Base-by-base conservation (phyloP, 92 coral and sea anemone species). In the Phenganax stokvisi region DNA sequence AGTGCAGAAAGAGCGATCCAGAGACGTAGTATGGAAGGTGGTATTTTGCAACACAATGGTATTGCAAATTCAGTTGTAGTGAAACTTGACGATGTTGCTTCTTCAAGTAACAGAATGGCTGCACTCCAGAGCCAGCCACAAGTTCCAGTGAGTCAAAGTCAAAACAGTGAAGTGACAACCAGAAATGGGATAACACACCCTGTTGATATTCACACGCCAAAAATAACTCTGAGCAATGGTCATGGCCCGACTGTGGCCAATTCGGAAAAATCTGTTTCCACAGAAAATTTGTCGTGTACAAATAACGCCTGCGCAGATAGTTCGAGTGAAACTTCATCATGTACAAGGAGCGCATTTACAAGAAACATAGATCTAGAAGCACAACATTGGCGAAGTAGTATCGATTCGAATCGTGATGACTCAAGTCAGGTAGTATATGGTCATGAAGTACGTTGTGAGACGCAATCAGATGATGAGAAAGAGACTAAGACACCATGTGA, bases 141-240 rank as follows among this genome's bases (percentile, higher is more conserved):
- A 16, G 61, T 75, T 54, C 20, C 53, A 51, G 57, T 75, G 47
- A 75, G 63, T 66, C 54, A 62, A 69, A 27, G 74, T 76, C 81
- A 61, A 20, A 73, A 76, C 65, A 73, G 31, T 16, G 86, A 83
- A 57, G 44, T 30, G 2, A n/a, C 52, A 44, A 75, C 66, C 57
- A 84, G 83, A 55, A 89, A 85, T 37, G 83, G 72, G 51, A 51
- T 85, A 13, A 37, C 65, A 53, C 85, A 86, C 13, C 88, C 71
- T 4, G 88, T 85, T 16, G 89, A 85, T 54, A 86, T 85, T 15
- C 87, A 84, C 25, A 37, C 73, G n/a, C 89, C 86, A 52, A 85
- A 77, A 60, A 90, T 90, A 30, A 1, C 9, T 64, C 70, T 28
- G 17, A n/a, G 47, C 30, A 28, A 64, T 64, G 70, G 70, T 25